phyloP scores from a whole-genome alignment of 37 sponge, comb jelly and placozoan genomes.

The Theonella swinhoei region DNA sequence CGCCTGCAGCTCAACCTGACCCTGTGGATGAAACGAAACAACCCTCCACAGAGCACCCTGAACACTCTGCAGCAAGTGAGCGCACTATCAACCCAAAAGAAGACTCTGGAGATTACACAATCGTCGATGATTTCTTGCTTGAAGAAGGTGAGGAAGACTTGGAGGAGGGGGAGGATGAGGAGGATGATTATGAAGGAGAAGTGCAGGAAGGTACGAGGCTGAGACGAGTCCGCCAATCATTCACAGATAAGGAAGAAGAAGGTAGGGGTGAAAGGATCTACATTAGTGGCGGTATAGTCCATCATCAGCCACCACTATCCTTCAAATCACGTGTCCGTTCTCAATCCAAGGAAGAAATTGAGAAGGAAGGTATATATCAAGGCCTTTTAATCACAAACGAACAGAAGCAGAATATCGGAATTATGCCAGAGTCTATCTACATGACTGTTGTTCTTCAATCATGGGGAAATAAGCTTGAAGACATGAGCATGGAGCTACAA shows the following conservation, averaged over 20 bases:
- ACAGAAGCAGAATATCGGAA: conserved; percentile 15
- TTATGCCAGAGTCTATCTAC: conserved; percentile 48
- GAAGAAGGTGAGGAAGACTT: neutral
- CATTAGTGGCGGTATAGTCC: neutral
- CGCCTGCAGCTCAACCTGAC: too few relatives aligned
- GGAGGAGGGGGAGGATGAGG: conserved; percentile 1
- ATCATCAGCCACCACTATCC: neutral
- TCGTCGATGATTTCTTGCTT: neutral
- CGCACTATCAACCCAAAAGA: neutral
- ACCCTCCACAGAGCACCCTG: too few relatives aligned
- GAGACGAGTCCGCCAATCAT: neutral
- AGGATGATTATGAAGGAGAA: neutral
- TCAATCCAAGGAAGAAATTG: neutral
- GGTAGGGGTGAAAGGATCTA: neutral
- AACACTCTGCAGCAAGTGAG: neutral
- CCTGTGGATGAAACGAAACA: too few relatives aligned
- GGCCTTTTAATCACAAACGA: conserved; percentile 41
- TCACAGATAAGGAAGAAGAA: neutral
- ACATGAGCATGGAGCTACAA: neutral
- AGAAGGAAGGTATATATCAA: conserved; percentile 26
- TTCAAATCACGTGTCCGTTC: neutral
- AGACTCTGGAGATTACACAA: neutral
- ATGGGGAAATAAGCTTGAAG: neutral
- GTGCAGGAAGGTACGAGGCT: neutral
- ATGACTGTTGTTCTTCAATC: conserved; percentile 41